Percentiles rank a stretch among this genome's conserved stretches.
These are phyloP conservation scores for Saccostrea cuccullata DNA, from an alignment of 1,140 invertebrate species.

Conservation along the genomic window DNA sequence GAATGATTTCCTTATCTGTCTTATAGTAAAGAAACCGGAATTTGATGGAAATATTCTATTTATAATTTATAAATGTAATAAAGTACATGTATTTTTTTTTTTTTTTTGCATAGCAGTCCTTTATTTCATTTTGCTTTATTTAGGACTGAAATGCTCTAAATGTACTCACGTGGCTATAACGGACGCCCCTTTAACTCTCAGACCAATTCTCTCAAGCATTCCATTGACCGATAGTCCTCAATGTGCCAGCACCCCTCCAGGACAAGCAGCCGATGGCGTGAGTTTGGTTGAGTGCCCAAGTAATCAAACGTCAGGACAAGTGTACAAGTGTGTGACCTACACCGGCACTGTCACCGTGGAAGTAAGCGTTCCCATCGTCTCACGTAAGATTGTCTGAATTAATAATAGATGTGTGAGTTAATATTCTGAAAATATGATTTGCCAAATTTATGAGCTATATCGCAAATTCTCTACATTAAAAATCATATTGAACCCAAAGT, in stretches of 20 bases:
- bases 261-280: neutral
- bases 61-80: no score
- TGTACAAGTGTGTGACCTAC: neutral
- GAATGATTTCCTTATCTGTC: no score
- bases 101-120: no score
- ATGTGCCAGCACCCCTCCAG: neutral
- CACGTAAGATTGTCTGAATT: neutral
- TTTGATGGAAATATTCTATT: no score
- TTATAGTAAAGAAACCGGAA: no score
- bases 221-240: neutral
- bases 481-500: no score
- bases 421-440: no score
- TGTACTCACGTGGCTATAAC: neutral
- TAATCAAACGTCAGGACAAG: neutral
- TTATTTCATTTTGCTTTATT: neutral
- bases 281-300: neutral
- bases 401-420: no score
- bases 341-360: neutral
- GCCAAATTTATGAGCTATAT: no score
- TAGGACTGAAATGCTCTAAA: neutral
- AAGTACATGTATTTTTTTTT: no score
- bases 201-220: neutral
- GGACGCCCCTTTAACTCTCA: neutral
- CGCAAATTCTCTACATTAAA: no score
- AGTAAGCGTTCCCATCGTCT: neutral